These are phyloP conservation scores for Morpho achilles DNA, from an alignment of 2,888 invertebrate species.

Conservation along the genomic window DNA sequence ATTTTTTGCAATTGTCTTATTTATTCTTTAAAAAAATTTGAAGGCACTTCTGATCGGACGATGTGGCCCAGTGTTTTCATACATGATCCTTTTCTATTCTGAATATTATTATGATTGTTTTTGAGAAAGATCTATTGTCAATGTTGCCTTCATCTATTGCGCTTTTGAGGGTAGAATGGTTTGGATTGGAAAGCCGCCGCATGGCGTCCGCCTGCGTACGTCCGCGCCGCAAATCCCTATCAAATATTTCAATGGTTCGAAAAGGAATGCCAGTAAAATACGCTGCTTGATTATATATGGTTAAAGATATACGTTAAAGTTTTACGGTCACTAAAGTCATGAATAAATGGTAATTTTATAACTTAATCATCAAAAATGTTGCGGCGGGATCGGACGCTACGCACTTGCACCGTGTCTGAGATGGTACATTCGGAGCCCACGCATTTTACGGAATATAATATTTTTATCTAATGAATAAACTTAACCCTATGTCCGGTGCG, in stretches of 20 bases:
- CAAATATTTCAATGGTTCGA: slow-evolving; percentile 24
- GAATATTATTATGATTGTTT: slow-evolving; percentile 34
- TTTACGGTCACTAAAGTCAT: slow-evolving; percentile 27
- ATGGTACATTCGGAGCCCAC: slow-evolving; percentile 45
- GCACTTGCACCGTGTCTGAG: slow-evolving; percentile 37
- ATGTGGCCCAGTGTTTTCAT: slow-evolving; percentile 92
- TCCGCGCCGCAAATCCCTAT: slow-evolving; percentile 24
- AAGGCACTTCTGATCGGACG: slow-evolving; percentile 98
- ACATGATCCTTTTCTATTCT: slow-evolving; percentile 62
- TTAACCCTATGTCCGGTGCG: slow-evolving; percentile 67
- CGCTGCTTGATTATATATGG: slow-evolving; percentile 30
- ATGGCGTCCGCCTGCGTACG: slow-evolving; percentile 54
- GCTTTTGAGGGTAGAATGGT: slow-evolving; percentile 84
- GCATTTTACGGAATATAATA: slow-evolving; percentile 62
- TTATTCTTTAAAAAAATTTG: slow-evolving; percentile 91
- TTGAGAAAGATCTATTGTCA: slow-evolving; percentile 65
- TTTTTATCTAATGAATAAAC: slow-evolving; percentile 72
- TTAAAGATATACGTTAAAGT: slow-evolving; percentile 29
- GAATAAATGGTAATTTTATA: slow-evolving; percentile 28
- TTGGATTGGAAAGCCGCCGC: slow-evolving; percentile 85
- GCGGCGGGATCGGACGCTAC: slow-evolving; percentile 37
- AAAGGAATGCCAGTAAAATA: slow-evolving; percentile 31
- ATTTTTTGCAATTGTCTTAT: slow-evolving; percentile 85
- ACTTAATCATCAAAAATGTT: slow-evolving; percentile 18
- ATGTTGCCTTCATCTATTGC: slow-evolving; percentile 90